Base-by-base conservation (phyloP, 2,113 vertebrate genomes). In the Mellivora capensis region DNA sequence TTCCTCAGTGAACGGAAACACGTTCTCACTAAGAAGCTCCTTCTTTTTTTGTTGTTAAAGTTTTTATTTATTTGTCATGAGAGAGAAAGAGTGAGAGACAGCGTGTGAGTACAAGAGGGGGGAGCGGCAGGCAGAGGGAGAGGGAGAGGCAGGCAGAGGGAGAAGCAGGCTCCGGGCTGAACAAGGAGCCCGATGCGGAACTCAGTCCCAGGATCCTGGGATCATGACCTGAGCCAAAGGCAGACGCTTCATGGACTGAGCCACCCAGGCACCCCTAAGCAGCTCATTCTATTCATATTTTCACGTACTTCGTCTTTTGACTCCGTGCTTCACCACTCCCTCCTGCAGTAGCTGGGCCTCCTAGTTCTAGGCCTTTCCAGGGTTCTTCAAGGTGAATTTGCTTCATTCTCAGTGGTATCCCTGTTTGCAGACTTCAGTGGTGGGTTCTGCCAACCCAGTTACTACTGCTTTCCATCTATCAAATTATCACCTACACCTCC, bases 1-100 rank as follows among this genome's bases (percentile, higher is more conserved):
- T n/a, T 89, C 34, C 80, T 90, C 54, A 47, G 59, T 42, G 80
- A 90, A 44, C 82, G 84, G 69, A 85, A 94, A 89, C n/a, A 31
- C 3, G 72, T 12, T 52, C 47, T 79, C 10, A 10, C 0, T 11
- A 72, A 96, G 61, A 10, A 69, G 21, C 37, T 96, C 44, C 76
- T 62, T 49, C 82, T 62, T 29, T 62, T 64, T 64, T 62, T 62
- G 59, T 62, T 64, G 29, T 64, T 64, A 64, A 64, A 31, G 29
- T 34, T 64, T 64, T 64, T 64, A 64, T 64, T 31, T 64, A 29
- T 64, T 64, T 64, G 62, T 34, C 62, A 64, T 6, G 29, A 64
- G 13, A 64, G 29, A 64, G 62, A 64, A 31, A 64, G 62, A 64
- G 61, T 31, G 62, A 64, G 62, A 64, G 61, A 64, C 29, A 64